Percentiles rank a stretch among this genome's conserved stretches.
Conservation (phyloP, 2,888 invertebrate genomes). For the Ctena decussata region DNA sequence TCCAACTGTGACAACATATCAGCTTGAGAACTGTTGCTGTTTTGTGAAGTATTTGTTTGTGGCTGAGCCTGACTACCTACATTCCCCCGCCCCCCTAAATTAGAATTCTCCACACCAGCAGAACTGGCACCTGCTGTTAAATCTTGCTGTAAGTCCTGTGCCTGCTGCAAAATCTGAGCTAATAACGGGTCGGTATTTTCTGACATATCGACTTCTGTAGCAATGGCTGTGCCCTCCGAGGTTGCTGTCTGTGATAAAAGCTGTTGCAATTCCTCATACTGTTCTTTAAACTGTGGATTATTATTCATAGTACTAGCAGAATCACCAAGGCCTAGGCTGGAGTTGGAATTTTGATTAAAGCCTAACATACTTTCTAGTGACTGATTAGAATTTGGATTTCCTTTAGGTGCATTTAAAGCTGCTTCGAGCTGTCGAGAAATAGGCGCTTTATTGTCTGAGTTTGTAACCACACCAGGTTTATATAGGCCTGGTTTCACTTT, state of each 20-base stretch:
- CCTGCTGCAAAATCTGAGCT: slow-evolving; percentile 94
- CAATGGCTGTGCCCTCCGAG: slow-evolving; percentile 20
- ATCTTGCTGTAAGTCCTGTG: slow-evolving; percentile 90
- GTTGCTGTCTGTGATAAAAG: slow-evolving; percentile 54
- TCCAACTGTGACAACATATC: slow-evolving; percentile 78
- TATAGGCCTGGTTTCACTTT: slow-evolving; percentile 66
- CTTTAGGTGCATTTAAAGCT: slow-evolving; percentile 32
- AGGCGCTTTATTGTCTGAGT: slow-evolving; percentile 33
- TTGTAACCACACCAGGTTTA: slow-evolving; percentile 19
- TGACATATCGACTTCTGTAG: slow-evolving; percentile 69
- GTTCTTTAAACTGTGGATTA: slow-evolving; percentile 57
- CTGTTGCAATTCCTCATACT: slow-evolving; percentile 69
- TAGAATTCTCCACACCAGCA: slow-evolving; percentile 18
- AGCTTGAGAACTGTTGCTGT: slow-evolving; percentile 22
- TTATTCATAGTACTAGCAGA: slow-evolving; percentile 49
- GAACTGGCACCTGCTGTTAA: slow-evolving; percentile 63
- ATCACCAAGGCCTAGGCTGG: slow-evolving; percentile 23
- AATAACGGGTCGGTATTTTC: slow-evolving; percentile 88
- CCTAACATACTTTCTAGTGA: slow-evolving; percentile 30
- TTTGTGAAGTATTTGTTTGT: not conserved
- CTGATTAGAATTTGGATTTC: slow-evolving; percentile 16
- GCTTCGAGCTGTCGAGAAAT: slow-evolving; percentile 51
- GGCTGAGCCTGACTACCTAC: not conserved
- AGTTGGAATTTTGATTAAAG: slow-evolving; percentile 52
- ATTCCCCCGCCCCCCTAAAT: not conserved